A percentile compares a stretch with the other conserved stretches of the same genome.
These are phyloP conservation scores for Strigamia transsilvanica DNA, from an alignment of 2,888 invertebrate genomes.

Conservation along the genomic window DNA sequence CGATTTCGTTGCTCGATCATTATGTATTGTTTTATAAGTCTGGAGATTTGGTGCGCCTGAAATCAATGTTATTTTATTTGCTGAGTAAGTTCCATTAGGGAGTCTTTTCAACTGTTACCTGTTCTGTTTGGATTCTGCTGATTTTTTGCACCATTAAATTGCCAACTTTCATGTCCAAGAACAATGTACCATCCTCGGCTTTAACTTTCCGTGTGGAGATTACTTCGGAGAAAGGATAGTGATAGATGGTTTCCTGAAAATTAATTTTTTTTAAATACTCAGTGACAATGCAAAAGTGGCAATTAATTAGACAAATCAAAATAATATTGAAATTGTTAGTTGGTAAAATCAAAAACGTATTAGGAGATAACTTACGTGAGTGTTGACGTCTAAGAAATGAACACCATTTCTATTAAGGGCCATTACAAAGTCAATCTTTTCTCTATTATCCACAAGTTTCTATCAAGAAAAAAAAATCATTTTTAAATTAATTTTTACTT, in stretches of 20 bases:
- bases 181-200: slow-evolving; percentile 89
- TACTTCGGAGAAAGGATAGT: slow-evolving; percentile 94
- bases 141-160: slow-evolving; percentile 95
- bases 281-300: neutral
- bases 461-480: slow-evolving; percentile 51
- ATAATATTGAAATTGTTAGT: too few relatives aligned
- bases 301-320: slow-evolving; percentile 60
- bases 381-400: slow-evolving; percentile 88
- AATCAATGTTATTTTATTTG: slow-evolving; percentile 56
- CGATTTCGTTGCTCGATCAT: slow-evolving; percentile 77
- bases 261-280: too few relatives aligned
- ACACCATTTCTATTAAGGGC: slow-evolving; percentile 94
- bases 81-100: neutral
- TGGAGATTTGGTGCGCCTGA: slow-evolving; percentile 95
- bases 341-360: too few relatives aligned
- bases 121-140: slow-evolving; percentile 91
- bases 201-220: slow-evolving; percentile 92
- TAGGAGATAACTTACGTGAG: too few relatives aligned
- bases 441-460: slow-evolving; percentile 67
- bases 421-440: slow-evolving; percentile 87
- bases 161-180: slow-evolving; percentile 96
- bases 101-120: slow-evolving; percentile 60
- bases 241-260: slow-evolving; percentile 81
- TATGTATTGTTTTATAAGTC: slow-evolving; percentile 95
- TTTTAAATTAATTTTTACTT: neutral